Evolutionary conservation across 2,888 invertebrate genomes (phyloP), one percentile per base, ranked within the genome.

Genomic region (Cyclophora albipunctata): DNA sequence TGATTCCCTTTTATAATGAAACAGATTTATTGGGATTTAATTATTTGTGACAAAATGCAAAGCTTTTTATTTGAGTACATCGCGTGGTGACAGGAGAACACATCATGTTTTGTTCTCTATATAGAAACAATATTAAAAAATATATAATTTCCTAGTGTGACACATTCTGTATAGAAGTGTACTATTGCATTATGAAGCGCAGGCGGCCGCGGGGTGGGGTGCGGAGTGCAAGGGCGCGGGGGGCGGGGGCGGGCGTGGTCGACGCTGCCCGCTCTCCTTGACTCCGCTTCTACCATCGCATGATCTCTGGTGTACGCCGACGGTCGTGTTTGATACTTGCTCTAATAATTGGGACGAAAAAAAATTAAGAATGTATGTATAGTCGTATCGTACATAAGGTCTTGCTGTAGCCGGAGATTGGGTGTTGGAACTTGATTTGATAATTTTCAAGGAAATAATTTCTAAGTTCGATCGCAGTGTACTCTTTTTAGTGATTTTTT

Each of bases 191-290:
- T 75, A 72, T 73, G 73, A 63, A 67, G 69, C 69, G 69, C 65
- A 66, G 65, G 73, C 60, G 53, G 57, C 46, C 59, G 52, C 63
- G 73, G 66, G 66, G 68, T 64, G 67, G 64, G 61, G 65, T 55
- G 62, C 63, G 65, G 54, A 57, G 59, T 62, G 57, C 48, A 47
- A 48, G 47, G 56, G 59, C 53, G 65, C 67, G 73, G 69, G 69
- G 62, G 69, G 63, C 67, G 70, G 63, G 67, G 49, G 62, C 81
- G 78, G 86, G 87, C 87, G 87, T 87, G 87, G 87, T 81, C 82
- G 86, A 82, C 79, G 85, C 82, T 81, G 86, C 87, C 85, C 84
- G 87, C 85, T 88, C 85, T 85, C 87, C 87, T 88, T 88, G 87
- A 88, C 87, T 87, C 78, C 75, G 78, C 84, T 81, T 83, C 86